Base-by-base conservation (phyloP, 2,888 invertebrate genomes). In the Drosophila phalerata region DNA sequence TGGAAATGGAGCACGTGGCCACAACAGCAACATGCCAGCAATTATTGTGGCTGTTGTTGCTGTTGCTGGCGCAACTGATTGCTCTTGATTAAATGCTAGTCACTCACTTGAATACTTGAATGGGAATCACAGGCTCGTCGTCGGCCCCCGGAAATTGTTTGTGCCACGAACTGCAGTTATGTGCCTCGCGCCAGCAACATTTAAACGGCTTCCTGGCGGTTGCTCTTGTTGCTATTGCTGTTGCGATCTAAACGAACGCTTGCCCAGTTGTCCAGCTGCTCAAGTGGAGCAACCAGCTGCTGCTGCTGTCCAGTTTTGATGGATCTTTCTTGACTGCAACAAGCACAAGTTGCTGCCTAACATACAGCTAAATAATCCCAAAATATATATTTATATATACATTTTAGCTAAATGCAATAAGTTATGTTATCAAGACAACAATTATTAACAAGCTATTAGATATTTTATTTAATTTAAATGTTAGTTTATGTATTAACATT, bases 81-180 rank as follows among this genome's bases (percentile, higher is more conserved):
- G 82, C 81, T 83, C 78, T 83, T 83, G 82, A 83, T 83, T 83
- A 80, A 84, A 82, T 80, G 84, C 84, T 84, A 84, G 82, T 83
- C 82, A 83, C 82, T 83, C 85, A 85, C 85, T 83, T 72, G 76
- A 82, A 76, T 66, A 74, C 73, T 83, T 71, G 76, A 62, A 76
- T 69, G 69, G 47, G 57, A 63, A 69, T 70, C 69, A 32, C 58
- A 66, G 60, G 65, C 71, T 45, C 45, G 17, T 30, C 53, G 15
- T 22, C 62, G 66, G 72, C 76, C 73, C 81, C 83, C 82, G 85
- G 83, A 83, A 85, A 83, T 83, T 83, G 81, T 82, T 83, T 77
- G 67, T 81, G 81, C 84, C 81, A 82, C 84, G 75, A 83, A 84
- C 81, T 81, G 71, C 79, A 70, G 79, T 73, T 77, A 76, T 66